A percentile compares a stretch with the other conserved stretches of the same genome.
These are phyloP conservation scores for Hipparchia sbordonii DNA, from an alignment of 2,888 invertebrate genomes.

Conservation along the genomic window DNA sequence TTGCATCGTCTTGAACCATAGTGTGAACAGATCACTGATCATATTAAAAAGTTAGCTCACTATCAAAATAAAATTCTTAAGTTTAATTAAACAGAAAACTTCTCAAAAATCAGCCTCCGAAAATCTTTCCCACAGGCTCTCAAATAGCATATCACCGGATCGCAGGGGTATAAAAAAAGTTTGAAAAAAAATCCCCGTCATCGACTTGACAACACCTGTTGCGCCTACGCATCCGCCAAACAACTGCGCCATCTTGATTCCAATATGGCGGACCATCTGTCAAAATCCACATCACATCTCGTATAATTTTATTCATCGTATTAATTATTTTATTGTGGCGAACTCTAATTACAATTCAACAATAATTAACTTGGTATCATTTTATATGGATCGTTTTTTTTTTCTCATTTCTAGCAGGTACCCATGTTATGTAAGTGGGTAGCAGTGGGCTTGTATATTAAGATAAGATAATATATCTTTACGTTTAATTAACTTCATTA, in stretches of 20 bases:
- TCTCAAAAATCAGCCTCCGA: constrained; percentile 33
- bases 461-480: constrained; percentile 1
- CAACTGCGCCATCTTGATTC: constrained; percentile 42
- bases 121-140: constrained; percentile 61
- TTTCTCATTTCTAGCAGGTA: no score
- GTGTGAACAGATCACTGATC: neutral
- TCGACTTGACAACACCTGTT: constrained; percentile 66
- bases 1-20: neutral
- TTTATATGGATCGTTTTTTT: constrained; percentile 1
- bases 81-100: neutral
- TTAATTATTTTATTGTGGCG: constrained; percentile 22
- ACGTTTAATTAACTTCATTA: neutral
- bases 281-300: constrained; percentile 65
- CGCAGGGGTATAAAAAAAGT: constrained; percentile 53
- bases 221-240: constrained; percentile 68
- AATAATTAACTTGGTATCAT: neutral
- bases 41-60: neutral
- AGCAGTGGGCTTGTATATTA: neutral
- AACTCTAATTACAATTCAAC: constrained; percentile 13
- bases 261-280: constrained; percentile 74
- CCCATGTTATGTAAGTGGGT: neutral
- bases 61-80: neutral
- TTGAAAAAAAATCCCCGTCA: constrained; percentile 50
- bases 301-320: constrained; percentile 9
- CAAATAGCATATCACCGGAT: constrained; percentile 68